phyloP scores from a whole-genome alignment of 2,888 invertebrate species.

The Ormyrus labotus region DNA sequence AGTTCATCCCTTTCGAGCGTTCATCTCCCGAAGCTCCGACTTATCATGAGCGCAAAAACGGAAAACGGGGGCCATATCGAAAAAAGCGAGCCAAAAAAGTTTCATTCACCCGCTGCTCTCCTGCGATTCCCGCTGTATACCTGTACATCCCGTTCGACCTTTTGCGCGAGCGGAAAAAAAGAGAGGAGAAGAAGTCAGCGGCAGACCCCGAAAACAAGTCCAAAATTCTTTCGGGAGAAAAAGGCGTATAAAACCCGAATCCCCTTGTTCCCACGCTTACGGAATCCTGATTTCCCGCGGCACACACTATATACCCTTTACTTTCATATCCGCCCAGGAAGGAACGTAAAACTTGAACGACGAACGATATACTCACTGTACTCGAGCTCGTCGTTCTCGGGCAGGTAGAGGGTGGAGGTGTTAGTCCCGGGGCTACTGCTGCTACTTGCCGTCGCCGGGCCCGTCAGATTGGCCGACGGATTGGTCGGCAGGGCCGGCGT shows the following conservation, averaged over 20 bases:
- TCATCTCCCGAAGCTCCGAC: neutral
- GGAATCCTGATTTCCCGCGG: neutral
- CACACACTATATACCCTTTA: no score
- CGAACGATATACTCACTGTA: constrained; percentile 68
- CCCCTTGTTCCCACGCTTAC: neutral
- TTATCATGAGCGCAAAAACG: constrained; percentile 1
- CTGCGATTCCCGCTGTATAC: neutral
- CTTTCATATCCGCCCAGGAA: neutral
- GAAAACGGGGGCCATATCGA: constrained; percentile 5
- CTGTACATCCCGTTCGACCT: neutral
- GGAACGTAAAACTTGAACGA: no score
- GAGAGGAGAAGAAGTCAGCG: no score
- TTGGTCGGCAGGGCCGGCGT: constrained; percentile 18
- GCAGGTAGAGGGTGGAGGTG: constrained; percentile 70
- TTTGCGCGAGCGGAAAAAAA: neutral
- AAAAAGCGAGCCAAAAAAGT: neutral
- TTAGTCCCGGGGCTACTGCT: constrained; percentile 58
- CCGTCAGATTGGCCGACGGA: constrained; percentile 41
- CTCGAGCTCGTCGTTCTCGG: constrained; percentile 70
- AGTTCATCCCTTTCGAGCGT: neutral
- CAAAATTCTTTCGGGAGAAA: neutral
- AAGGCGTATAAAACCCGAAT: neutral
- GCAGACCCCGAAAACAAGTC: neutral
- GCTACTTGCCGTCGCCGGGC: constrained; percentile 38
- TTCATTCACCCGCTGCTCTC: constrained; percentile 2